Base-by-base conservation (phyloP, 2,797 vertebrate genomes). In the Carcharodon carcharias region DNA sequence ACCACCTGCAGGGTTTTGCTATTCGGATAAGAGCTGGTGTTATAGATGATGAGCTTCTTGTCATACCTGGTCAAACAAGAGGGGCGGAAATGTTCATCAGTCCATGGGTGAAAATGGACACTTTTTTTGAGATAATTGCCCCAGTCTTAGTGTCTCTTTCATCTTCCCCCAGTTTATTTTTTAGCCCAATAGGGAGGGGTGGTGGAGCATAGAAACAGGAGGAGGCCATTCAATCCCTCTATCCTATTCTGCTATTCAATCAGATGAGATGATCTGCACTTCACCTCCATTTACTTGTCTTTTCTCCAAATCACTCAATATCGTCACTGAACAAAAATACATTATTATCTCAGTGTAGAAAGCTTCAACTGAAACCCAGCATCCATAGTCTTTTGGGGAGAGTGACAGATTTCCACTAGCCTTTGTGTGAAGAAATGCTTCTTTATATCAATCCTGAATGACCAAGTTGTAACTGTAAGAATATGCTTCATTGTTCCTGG, bases 41-140 rank as follows among this genome's bases (percentile, higher is more conserved):
- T 97, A 96, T 96, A 97, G 87, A 97, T 96, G 77, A 97, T 89
- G 18, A 97, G 96, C 93, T 95, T 97, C 85, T 96, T 96, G 82
- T 97, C 97, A 92, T 97, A 97, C 50, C 97, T 97, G 94, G 87
- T 96, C 95, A 96, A 92, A 96, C 35, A 35, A 91, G 69, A 63
- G 35, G 54, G 61, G 45, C 26, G 61, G 61, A 92, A 93, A 45
- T 28, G 8, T 67, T 93, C 67, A 21, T 65, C 35, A 67, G 91
- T 26, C 61, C 2, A n/a, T 3, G n/a, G 21, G 63, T 26, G 18
- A 3, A 40, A 65, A 11, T 58, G 12, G 11, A 8, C 0, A 0
- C 7, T 93, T 65, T 45, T 65, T 40, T 67, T 67, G 91, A 40
- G 18, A 26, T 67, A 7, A 26, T 23, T 67, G 7, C 21, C n/a